Base-by-base conservation (phyloP, 1,140 invertebrate species). In the Ganaspis sp. region DNA sequence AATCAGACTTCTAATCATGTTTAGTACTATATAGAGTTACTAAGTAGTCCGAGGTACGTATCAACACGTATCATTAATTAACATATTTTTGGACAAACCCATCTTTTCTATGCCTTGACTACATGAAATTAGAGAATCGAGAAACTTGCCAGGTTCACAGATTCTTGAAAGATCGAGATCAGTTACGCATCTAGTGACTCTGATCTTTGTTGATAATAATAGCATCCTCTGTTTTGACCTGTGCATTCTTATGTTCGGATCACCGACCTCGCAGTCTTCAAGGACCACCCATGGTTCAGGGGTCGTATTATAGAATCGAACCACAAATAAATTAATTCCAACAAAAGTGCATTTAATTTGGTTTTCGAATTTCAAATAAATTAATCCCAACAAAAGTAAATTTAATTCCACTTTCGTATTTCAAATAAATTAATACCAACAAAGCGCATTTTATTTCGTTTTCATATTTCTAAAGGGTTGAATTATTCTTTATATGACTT, bases 211-310 rank as follows among this genome's bases (percentile, higher is more conserved):
- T 26, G 54, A 26, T 58, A 58, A 58, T 58, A 58, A 58, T 58
- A 58, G 54, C 21, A 26, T 6, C 58, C 23, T 54, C 53, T 54
- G 53, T 64, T 64, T 29, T 8, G 58, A 64, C 58, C 58, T 64
- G 11, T 64, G 58, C 26, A 64, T 64, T 64, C 58, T 64, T 64
- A 64, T 29, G 15, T 15, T n/a, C 23, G 15, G 58, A 64, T 64
- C 58, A 64, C 23, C 12, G 54, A 64, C 54, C 54, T 23, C 23
- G 21, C 58, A 64, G 29, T 64, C 58, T 64, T 26, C 1, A 64
- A 64, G 58, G 58, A 64, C 58, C 58, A 64, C 58, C 58, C 58
- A 64, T 64, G 58, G 58, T 64, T 64, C 23, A 29, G 23, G 15
- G 58, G 23, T 29, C 26, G n/a, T n/a, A n/a, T n/a, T n/a, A 64